These are phyloP conservation scores for Arrhopalites spinosus DNA, from an alignment of 2,888 invertebrate genomes.

Conservation along the genomic window DNA sequence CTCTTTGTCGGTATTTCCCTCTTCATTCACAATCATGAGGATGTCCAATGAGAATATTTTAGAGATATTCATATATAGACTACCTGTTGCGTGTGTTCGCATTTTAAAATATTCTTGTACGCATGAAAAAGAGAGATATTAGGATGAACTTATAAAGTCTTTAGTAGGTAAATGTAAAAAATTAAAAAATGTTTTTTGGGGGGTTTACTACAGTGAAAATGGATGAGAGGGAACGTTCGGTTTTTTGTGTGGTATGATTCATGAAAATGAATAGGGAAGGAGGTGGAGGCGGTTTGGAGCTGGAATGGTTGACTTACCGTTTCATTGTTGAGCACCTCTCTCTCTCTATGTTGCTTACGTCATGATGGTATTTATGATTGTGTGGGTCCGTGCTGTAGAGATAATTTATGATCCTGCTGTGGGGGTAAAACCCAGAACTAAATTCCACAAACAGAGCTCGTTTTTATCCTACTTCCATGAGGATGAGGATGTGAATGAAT, in stretches of 20 bases:
- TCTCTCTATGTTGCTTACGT: slow-evolving; percentile 24
- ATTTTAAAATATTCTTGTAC: no score
- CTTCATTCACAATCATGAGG: background rate
- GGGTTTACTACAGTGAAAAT: background rate
- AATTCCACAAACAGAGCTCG: slow-evolving; percentile 19
- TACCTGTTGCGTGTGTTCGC: no score
- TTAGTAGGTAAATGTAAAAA: background rate
- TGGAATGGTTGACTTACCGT: slow-evolving; percentile 24
- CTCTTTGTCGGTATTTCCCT: background rate
- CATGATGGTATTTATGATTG: slow-evolving; percentile 25
- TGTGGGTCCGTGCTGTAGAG: background rate
- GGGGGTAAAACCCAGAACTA: slow-evolving; percentile 22
- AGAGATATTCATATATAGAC: no score
- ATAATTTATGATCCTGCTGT: slow-evolving; percentile 18
- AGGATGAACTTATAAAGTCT: background rate
- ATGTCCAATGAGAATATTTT: no score
- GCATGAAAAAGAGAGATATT: no score
- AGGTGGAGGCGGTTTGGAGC: background rate
- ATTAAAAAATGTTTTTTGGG: no score
- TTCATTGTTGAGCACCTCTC: slow-evolving; percentile 29
- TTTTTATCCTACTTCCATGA: slow-evolving; percentile 16
- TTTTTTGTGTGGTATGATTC: background rate
- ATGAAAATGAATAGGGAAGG: no score
- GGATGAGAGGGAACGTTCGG: no score
- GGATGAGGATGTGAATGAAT: slow-evolving; percentile 26